phyloP scores from a whole-genome alignment of 2,888 invertebrate genomes.

The Proisotoma minuta region DNA sequence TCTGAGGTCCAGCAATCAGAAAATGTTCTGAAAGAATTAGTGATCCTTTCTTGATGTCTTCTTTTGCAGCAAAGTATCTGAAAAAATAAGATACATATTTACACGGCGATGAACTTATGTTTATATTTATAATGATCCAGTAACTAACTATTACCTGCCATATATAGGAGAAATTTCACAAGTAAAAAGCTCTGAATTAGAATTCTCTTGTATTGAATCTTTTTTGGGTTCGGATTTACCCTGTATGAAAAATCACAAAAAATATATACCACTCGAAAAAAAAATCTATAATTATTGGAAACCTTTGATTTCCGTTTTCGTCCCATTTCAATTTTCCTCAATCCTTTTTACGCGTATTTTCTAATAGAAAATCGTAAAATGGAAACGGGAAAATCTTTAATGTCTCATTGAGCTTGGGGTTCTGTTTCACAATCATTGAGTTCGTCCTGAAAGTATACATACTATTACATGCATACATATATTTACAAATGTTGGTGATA shows the following conservation, averaged over 20 bases:
- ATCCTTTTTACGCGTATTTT: no score
- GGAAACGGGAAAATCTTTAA: no score
- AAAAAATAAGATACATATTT: not conserved
- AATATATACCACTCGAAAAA: no score
- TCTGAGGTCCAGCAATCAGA: constrained; percentile 46
- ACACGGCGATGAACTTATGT: no score
- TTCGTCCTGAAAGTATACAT: no score
- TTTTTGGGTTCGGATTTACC: not conserved
- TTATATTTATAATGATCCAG: not conserved
- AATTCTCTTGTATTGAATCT: not conserved
- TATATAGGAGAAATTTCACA: constrained; percentile 38
- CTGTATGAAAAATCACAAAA: no score
- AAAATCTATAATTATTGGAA: constrained; percentile 11
- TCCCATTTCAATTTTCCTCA: no score
- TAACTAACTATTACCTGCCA: constrained; percentile 25
- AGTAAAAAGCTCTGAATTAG: constrained; percentile 13
- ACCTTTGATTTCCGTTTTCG: constrained; percentile 34
- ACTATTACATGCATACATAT: no score
- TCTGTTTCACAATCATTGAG: no score
- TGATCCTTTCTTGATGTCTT: constrained; percentile 34
- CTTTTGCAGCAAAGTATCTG: constrained; percentile 37
- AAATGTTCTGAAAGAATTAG: constrained; percentile 48
- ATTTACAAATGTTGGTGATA: not conserved
- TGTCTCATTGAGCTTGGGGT: no score
- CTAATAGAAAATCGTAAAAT: no score